These are phyloP conservation scores for Hanleya hanleyi DNA, from an alignment of 2,888 invertebrate genomes.

Conservation along the genomic window DNA sequence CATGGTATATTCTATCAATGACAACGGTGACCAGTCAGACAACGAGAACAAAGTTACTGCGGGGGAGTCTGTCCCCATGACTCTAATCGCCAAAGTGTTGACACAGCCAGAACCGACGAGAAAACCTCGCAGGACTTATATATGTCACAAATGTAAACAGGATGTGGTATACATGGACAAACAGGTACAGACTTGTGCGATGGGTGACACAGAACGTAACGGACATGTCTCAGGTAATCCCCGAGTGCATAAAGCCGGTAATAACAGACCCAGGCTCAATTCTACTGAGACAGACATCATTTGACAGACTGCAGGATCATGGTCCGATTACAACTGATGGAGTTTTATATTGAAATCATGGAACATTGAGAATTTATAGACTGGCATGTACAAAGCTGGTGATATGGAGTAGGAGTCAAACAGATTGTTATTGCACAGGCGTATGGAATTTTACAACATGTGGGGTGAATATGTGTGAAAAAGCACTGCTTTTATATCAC, in stretches of 20 bases:
- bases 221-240: neutral
- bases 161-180: constrained; percentile 60
- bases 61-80: constrained; percentile 59
- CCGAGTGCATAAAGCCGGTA: constrained; percentile 14
- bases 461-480: too few relatives aligned
- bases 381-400: too few relatives aligned
- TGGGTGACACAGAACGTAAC: neutral
- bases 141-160: constrained; percentile 64
- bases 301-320: too few relatives aligned
- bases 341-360: too few relatives aligned
- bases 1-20: constrained; percentile 79
- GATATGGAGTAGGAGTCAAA: too few relatives aligned
- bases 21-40: constrained; percentile 22
- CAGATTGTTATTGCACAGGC: too few relatives aligned
- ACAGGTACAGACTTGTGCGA: constrained; percentile 57
- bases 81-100: constrained; percentile 68
- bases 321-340: too few relatives aligned
- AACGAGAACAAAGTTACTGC: constrained; percentile 37
- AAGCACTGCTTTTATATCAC: too few relatives aligned
- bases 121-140: constrained; percentile 53
- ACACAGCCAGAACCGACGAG: constrained; percentile 55
- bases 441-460: too few relatives aligned
- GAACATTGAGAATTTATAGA: too few relatives aligned
- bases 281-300: constrained; percentile 55
- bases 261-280: constrained; percentile 35